Percentiles rank a stretch among this genome's conserved stretches.
These are phyloP conservation scores for Maconellicoccus hirsutus DNA, from an alignment of 1,140 invertebrate genomes.

Conservation along the genomic window DNA sequence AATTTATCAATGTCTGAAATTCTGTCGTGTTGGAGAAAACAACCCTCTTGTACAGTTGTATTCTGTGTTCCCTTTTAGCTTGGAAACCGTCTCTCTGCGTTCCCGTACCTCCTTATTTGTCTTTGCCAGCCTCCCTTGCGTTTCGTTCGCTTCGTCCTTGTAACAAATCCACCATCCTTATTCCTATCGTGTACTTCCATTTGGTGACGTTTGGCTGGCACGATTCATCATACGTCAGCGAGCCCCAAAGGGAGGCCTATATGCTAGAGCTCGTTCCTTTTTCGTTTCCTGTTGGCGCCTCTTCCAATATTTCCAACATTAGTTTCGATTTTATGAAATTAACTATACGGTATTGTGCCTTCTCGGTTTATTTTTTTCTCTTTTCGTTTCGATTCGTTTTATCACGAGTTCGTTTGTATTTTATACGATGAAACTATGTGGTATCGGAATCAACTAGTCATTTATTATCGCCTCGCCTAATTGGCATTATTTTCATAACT, in stretches of 20 bases:
- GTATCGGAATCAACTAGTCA: no score
- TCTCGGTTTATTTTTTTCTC: not conserved
- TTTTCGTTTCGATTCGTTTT: not conserved
- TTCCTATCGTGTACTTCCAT: constrained; percentile 19
- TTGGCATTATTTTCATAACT: no score
- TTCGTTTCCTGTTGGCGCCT: constrained; percentile 16
- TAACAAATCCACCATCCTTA: constrained; percentile 16
- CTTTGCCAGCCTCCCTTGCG: not conserved
- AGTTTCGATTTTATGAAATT: not conserved
- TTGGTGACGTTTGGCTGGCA: constrained; percentile 20
- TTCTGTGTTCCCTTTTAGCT: not conserved
- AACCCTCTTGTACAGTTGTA: constrained; percentile 18
- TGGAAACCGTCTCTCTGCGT: not conserved
- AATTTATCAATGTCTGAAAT: constrained; percentile 22
- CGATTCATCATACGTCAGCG: constrained; percentile 19
- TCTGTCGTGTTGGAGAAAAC: constrained; percentile 18
- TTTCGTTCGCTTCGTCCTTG: not conserved
- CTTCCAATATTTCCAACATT: not conserved
- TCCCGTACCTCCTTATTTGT: not conserved
- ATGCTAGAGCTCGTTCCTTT: not conserved
- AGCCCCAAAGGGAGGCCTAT: constrained; percentile 14
- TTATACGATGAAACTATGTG: no score
- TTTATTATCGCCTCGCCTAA: no score
- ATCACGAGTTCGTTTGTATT: not conserved
- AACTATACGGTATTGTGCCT: not conserved